Base-by-base conservation (phyloP, 2,888 invertebrate genomes). In the Tigriopus californicus region DNA sequence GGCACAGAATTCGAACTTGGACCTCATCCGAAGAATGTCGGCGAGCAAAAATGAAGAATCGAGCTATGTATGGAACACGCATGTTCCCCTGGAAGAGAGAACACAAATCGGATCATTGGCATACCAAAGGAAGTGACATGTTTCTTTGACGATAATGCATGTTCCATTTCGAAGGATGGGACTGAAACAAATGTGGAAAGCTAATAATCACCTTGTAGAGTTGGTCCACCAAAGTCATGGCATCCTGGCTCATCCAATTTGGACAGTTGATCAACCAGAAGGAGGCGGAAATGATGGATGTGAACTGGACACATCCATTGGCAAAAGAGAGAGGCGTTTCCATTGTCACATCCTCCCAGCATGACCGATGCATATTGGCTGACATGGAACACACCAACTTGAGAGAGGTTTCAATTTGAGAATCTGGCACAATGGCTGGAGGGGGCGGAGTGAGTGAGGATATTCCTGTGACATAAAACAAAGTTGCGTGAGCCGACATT, bases 331-430 rank as follows among this genome's bases (percentile, higher is more conserved):
- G 24, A 42, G 59, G 58, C 11, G 59, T 59, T 5, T 24, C 40
- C 13, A 41, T 41, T n/a, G 59, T 59, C n/a, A 59, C 59, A 33
- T 59, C 52, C 41, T 59, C 59, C 59, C 59, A 59, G 5, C 25
- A 48, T n/a, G 59, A 33, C 24, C 33, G 51, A 22, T 22, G 20
- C 18, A 18, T 15, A 41, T 41, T 49, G 13, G 40, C 59, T 15
- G 52, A 59, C 59, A 59, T 59, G 40, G 59, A 59, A 52, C 59
- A 59, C 48, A 59, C n/a, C 22, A 59, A 42, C 22, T 44, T 15
- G 5, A 59, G 22, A 15, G 33, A 59, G n/a, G 41, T 52, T 20
- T 52, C 42, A 6, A 52, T 59, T 22, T 49, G 20, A 22, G 33
- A 33, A 33, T 33, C 33, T 33, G 33, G 33, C 33, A 33, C 33